phyloP scores from a whole-genome alignment of 2,113 vertebrate species.

The Xenopus laevis region DNA sequence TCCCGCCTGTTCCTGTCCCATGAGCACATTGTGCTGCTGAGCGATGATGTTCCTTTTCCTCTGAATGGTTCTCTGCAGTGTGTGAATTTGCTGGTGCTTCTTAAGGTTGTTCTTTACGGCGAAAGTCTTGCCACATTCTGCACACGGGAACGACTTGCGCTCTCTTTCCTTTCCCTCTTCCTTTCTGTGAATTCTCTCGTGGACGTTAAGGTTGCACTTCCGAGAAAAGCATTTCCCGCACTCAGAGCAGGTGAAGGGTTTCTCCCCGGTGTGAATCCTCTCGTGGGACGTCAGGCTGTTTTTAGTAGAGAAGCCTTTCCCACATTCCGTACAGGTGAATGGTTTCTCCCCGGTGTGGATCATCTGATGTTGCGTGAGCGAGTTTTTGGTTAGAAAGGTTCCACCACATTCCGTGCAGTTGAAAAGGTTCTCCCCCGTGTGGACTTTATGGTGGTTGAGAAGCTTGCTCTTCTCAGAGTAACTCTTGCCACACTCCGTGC shows the following conservation, averaged over 20 bases:
- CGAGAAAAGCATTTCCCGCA: background rate
- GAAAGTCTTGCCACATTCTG: background rate
- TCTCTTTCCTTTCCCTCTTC: background rate
- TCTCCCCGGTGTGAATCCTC: background rate
- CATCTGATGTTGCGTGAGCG: conserved; percentile 50
- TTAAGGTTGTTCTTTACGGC: background rate
- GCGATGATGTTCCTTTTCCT: no score
- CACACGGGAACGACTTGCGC: background rate
- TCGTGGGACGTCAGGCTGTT: background rate
- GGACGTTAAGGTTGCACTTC: background rate
- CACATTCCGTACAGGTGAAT: no score
- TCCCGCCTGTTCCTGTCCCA: background rate
- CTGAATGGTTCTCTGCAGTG: background rate
- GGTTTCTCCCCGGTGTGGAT: conserved; percentile 44
- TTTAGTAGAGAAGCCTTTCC: no score
- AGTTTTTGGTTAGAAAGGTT: conserved; percentile 14
- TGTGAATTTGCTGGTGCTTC: background rate
- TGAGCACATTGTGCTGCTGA: background rate
- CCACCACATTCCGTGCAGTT: conserved; percentile 23
- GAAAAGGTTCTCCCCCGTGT: conserved; percentile 41
- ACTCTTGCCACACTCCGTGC: conserved; percentile 7
- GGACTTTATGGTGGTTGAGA: conserved; percentile 28
- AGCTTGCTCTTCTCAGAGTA: conserved; percentile 19
- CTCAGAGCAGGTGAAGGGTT: background rate
- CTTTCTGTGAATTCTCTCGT: conserved; percentile 14